Evolutionary conservation across 2,888 invertebrate genomes (phyloP), one percentile per base, ranked within the genome.

Genomic region (Crioceris asparagi): DNA sequence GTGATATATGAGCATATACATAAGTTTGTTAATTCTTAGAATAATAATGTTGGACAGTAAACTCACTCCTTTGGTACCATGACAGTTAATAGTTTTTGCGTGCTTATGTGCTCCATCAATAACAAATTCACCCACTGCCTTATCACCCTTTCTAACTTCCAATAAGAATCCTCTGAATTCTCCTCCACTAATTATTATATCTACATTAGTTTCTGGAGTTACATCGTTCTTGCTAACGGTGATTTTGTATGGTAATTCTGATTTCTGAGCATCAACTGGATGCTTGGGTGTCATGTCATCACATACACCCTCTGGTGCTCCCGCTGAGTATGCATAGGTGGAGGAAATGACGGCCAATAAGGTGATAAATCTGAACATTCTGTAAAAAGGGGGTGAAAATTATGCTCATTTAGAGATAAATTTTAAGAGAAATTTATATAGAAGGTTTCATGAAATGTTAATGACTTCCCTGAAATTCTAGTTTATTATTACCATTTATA

Each of bases 251-350:
- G 82, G 82, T 1, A 77, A 60, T 1, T 64, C 47, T 0, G 65
- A 51, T 10, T 62, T 64, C 61, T 80, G 76, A 1, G 75, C 63
- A 1, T 67, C 59, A 3, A 71, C 73, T 1, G 73, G 74, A 57
- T 83, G 83, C 53, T 74, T 70, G 1, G 83, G 83, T 5, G 70
- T 67, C 72, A 81, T 74, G 57, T 77, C 76, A n/a, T 57, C 61
- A 62, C 81, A 82, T 17, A 75, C 72, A 15, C 64, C 61, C 30
- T 65, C 63, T 0, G 80, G 81, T 1, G 79, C 83, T 4, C 82
- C 83, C 2, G 67, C 64, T 2, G 76, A 75, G 57, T 75, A 76
- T 2, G 66, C 72, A 29, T 49, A 52, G 5, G 52, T 54, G 8
- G 46, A 39, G 2, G 52, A 42, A n/a, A 50, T 39, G 4, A n/a